phyloP scores from a whole-genome alignment of 2,888 invertebrate genomes.

The Caenorhabditis wallacei region DNA sequence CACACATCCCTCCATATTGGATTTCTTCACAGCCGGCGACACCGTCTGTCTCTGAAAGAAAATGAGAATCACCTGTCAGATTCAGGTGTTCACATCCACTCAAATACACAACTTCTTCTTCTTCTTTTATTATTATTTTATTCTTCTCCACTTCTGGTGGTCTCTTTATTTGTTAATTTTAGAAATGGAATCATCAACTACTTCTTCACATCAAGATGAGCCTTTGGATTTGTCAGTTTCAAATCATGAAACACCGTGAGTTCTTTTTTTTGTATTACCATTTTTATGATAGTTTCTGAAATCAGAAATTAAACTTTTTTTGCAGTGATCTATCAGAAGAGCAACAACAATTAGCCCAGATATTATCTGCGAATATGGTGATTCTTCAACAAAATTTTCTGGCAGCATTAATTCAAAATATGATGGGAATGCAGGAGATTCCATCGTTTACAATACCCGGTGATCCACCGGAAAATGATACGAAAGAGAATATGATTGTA shows the following conservation, averaged over 20 bases:
- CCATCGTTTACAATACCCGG: neutral
- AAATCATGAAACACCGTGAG: constrained; percentile 30
- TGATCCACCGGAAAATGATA: constrained; percentile 28
- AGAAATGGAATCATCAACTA: constrained; percentile 42
- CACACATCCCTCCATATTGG: constrained; percentile 15
- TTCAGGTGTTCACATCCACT: constrained; percentile 61
- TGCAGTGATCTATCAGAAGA: neutral
- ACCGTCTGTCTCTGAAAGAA: constrained; percentile 60
- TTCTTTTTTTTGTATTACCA: neutral
- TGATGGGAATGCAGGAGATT: neutral
- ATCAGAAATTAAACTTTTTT: neutral
- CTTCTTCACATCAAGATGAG: constrained; percentile 46
- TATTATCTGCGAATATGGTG: too few relatives aligned
- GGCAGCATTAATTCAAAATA: too few relatives aligned
- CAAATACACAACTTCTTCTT: constrained; percentile 20
- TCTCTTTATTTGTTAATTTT: neutral
- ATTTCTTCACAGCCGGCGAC: constrained; percentile 35
- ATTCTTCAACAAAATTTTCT: too few relatives aligned
- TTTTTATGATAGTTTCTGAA: neutral
- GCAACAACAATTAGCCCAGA: neutral
- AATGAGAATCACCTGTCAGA: constrained; percentile 67
- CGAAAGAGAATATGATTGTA: constrained; percentile 29
- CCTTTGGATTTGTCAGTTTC: constrained; percentile 56
- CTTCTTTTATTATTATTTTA: neutral
- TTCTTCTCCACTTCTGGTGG: constrained; percentile 5